A percentile compares a stretch with the other conserved stretches of the same genome.
Conservation (phyloP, 2,797 vertebrate genomes). For the Cirrhinus mrigala region DNA sequence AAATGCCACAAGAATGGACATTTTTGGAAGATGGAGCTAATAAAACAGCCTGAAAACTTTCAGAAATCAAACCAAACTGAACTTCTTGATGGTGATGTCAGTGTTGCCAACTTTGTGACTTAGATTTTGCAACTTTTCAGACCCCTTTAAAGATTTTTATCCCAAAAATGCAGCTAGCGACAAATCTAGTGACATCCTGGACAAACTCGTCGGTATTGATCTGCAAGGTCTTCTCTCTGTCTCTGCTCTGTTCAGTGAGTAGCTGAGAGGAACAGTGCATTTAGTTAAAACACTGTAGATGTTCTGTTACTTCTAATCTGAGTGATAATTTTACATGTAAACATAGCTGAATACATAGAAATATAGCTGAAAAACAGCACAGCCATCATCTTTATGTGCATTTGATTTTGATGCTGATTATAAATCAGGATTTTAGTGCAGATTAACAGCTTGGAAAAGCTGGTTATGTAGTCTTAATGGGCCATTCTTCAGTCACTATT, state of each 20-base stretch:
- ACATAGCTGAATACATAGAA: not conserved
- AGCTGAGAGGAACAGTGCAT: not conserved
- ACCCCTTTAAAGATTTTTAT: not conserved
- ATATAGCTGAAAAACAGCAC: not conserved
- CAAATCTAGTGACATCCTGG: not conserved
- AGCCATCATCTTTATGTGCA: not conserved
- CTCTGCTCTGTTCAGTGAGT: not conserved
- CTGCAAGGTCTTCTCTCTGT: not conserved
- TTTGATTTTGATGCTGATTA: not conserved
- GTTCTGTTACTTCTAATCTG: not conserved
- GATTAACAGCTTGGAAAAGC: not conserved
- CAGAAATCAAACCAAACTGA: not conserved
- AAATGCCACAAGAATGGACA: not conserved
- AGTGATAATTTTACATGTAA: not conserved
- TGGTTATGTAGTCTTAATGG: not conserved
- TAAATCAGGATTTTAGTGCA: not conserved
- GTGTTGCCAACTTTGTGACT: not conserved
- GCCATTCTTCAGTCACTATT: not conserved
- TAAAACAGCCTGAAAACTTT: not conserved
- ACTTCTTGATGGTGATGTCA: conserved; percentile 2
- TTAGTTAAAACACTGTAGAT: not conserved
- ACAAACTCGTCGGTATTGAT: not conserved
- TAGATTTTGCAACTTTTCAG: not conserved
- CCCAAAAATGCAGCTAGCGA: not conserved
- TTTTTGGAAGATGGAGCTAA: not conserved